phyloP scores from a whole-genome alignment of 2,888 invertebrate genomes.

The Spodoptera littoralis region DNA sequence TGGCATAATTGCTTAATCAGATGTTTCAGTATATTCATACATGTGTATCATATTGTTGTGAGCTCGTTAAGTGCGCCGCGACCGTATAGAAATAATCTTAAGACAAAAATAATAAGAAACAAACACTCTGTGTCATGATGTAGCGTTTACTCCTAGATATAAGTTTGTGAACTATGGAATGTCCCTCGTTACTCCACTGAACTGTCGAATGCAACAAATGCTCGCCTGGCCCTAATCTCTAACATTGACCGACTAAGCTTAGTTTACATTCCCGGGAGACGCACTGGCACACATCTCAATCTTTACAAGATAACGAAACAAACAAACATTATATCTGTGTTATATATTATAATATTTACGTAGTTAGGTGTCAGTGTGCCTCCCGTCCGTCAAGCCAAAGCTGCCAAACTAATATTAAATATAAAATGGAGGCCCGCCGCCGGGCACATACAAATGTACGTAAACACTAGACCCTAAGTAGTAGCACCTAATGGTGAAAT shows the following conservation, averaged over 20 bases:
- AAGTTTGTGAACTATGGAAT: constrained; percentile 80
- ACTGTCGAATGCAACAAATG: constrained; percentile 66
- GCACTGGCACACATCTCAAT: constrained; percentile 27
- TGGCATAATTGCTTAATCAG: constrained; percentile 15
- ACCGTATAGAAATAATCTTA: constrained; percentile 56
- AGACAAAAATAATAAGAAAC: constrained; percentile 60
- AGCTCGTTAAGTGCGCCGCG: constrained; percentile 54
- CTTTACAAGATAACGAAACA: no score
- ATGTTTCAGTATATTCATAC: constrained; percentile 38
- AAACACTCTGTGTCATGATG: constrained; percentile 77
- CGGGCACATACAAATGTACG: constrained; percentile 50
- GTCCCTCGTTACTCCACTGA: constrained; percentile 62
- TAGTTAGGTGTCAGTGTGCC: constrained; percentile 8
- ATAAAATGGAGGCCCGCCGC: constrained; percentile 45
- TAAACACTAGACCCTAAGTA: constrained; percentile 75
- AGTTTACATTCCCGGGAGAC: constrained; percentile 48
- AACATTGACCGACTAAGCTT: constrained; percentile 76
- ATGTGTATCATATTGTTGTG: constrained; percentile 11
- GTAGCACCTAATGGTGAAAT: constrained; percentile 85
- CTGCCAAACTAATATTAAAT: constrained; percentile 64
- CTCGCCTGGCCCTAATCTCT: constrained; percentile 73
- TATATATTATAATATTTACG: neutral
- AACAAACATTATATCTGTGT: no score
- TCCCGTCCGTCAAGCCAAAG: constrained; percentile 57
- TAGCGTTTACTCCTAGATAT: constrained; percentile 67